Base-by-base conservation (phyloP, 2,888 invertebrate genomes). In the Athrips mouffetella region DNA sequence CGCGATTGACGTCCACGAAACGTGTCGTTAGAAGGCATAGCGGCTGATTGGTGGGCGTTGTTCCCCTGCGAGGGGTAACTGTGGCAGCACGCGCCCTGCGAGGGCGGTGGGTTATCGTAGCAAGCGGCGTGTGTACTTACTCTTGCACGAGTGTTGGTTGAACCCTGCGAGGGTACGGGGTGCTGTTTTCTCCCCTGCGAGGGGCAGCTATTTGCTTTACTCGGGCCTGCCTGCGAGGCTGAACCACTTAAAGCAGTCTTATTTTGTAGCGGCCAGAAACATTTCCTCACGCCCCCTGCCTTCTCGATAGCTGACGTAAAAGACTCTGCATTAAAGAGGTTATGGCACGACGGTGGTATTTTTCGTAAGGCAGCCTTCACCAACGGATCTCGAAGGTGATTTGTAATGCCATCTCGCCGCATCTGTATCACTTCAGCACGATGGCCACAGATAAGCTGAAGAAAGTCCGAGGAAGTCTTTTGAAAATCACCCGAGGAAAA, bases 371-470 rank as follows among this genome's bases (percentile, higher is more conserved):
- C 20, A 7, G 29, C 15, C 35, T 51, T 52, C 1, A 35, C n/a
- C 10, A 52, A 31, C 5, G 51, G 47, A 27, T 56, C 48, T 27
- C 13, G 20, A 16, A 47, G 29, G 3, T 27, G 21, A 16, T 41
- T 47, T 3, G 21, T 20, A 13, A 53, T 48, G 10, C 21, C 37
- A 8, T 53, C 50, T 6, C 50, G 30, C 1, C 50, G 37, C 39
- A 45, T 48, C 25, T 50, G 44, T 4, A 51, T 29, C 2, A 45
- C 25, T 37, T 47, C 52, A 6, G 53, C 52, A n/a, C 55, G 44
- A 29, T 53, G 53, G 6, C 55, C 55, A 31, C 56, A 53, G 5
- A 49, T 30, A 5, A 57, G 10, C 42, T 57, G 57, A 6, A 57
- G 39, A 7, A 50, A 18, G 27, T 57, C 57, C 7, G 40, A 27